Conservation (phyloP, 2,888 invertebrate genomes). For the Agrotis puta region DNA sequence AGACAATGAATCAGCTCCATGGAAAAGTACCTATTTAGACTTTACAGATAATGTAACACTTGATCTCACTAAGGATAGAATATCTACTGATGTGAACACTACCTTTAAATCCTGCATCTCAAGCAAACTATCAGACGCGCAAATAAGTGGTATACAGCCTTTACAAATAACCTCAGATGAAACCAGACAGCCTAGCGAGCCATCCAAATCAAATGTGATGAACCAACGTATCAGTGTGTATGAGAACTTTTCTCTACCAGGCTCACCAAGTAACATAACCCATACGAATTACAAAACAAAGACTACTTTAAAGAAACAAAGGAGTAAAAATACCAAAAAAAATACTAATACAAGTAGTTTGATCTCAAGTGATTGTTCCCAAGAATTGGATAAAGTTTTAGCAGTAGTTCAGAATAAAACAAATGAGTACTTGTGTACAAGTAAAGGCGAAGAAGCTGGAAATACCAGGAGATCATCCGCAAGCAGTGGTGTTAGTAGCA, state of each 20-base stretch:
- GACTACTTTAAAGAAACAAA: slow-evolving; percentile 76
- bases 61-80: slow-evolving; percentile 73
- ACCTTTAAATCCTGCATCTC: slow-evolving; percentile 83
- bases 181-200: slow-evolving; percentile 55
- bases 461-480: slow-evolving; percentile 87
- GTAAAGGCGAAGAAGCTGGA: slow-evolving; percentile 70
- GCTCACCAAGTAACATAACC: slow-evolving; percentile 83
- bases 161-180: slow-evolving; percentile 76
- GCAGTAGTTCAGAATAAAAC: slow-evolving; percentile 84
- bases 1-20: slow-evolving; percentile 80
- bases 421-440: slow-evolving; percentile 82
- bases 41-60: slow-evolving; percentile 74
- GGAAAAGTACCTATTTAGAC: slow-evolving; percentile 70
- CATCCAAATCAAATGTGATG: slow-evolving; percentile 55
- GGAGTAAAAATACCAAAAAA: slow-evolving; percentile 39
- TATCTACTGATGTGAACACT: slow-evolving; percentile 70
- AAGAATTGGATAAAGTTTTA: slow-evolving; percentile 80
- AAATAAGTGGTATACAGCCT: slow-evolving; percentile 81
- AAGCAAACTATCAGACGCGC: slow-evolving; percentile 69
- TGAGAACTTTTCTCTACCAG: slow-evolving; percentile 86
- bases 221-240: slow-evolving; percentile 80
- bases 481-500: slow-evolving; percentile 87
- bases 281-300: slow-evolving; percentile 85
- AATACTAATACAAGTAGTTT: slow-evolving; percentile 55
- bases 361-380: slow-evolving; percentile 72